Conservation (phyloP, 2,888 invertebrate genomes). For the Caenorhabditis imperialis region DNA sequence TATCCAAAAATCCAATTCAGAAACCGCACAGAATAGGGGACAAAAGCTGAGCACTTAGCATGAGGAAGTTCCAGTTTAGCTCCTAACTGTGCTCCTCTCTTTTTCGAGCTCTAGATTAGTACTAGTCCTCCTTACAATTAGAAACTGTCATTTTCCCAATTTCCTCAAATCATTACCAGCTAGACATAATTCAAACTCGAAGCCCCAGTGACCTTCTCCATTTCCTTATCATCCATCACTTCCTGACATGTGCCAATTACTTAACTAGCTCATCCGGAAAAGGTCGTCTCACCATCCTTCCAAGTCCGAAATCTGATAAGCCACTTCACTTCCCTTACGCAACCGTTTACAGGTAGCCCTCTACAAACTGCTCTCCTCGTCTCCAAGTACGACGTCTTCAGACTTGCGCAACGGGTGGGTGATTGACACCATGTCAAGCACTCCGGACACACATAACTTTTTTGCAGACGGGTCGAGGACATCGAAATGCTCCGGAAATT, state of each 20-base stretch:
- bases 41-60: too few species aligned
- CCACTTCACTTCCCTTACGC: slow-evolving; percentile 9
- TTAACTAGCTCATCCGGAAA: slow-evolving; percentile 14
- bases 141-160: too few species aligned
- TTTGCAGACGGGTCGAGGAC: slow-evolving; percentile 45
- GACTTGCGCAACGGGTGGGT: slow-evolving; percentile 50
- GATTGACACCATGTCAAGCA: slow-evolving; percentile 45
- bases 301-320: slow-evolving; percentile 4
- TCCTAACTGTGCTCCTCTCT: too few species aligned
- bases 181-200: too few species aligned
- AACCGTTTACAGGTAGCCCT: slow-evolving; percentile 47
- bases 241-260: slow-evolving; percentile 29
- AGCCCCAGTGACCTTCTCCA: too few species aligned
- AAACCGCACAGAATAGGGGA: too few species aligned
- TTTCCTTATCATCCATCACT: background rate
- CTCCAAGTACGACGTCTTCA: slow-evolving; percentile 34
- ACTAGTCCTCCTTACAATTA: too few species aligned
- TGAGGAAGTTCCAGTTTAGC: too few species aligned
- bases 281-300: slow-evolving; percentile 7
- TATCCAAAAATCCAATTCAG: too few species aligned
- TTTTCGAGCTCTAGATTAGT: too few species aligned
- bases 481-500: slow-evolving; percentile 27
- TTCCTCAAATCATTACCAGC: too few species aligned
- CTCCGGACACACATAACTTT: slow-evolving; percentile 3
- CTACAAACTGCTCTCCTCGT: slow-evolving; percentile 43